Percentiles rank a stretch among this genome's conserved stretches.
Conservation (phyloP, 2,113 vertebrate genomes). For the Amblyornis subalaris region DNA sequence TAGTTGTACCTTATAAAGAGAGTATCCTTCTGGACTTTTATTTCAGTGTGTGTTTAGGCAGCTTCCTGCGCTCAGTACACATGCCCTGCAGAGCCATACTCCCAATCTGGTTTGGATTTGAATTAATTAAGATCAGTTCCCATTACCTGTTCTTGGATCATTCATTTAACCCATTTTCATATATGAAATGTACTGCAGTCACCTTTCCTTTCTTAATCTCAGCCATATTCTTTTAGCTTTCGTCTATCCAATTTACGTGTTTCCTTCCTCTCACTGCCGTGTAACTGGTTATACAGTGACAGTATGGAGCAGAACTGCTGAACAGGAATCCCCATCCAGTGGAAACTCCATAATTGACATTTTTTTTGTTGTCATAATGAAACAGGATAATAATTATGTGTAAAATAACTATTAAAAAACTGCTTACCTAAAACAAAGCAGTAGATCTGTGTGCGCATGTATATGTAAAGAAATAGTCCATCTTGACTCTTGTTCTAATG, state of each 20-base stretch:
- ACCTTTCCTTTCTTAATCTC: not conserved
- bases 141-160: not conserved
- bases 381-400: not conserved
- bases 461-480: not conserved
- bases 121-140: not conserved
- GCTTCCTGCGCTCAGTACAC: not conserved
- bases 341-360: not conserved
- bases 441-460: not conserved
- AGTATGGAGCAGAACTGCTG: not conserved
- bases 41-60: not conserved
- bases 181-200: not conserved
- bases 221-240: not conserved
- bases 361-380: not conserved
- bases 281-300: not conserved
- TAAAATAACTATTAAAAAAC: not conserved
- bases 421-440: not conserved
- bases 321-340: not conserved
- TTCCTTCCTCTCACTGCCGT: not conserved
- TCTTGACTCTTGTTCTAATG: not conserved
- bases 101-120: not conserved
- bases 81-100: not conserved
- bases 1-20: not conserved
- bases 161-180: not conserved
- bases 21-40: not conserved
- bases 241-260: not conserved